These are phyloP conservation scores for Trypoxylus dichotomus DNA, from an alignment of 1,140 invertebrate species.

Conservation along the genomic window DNA sequence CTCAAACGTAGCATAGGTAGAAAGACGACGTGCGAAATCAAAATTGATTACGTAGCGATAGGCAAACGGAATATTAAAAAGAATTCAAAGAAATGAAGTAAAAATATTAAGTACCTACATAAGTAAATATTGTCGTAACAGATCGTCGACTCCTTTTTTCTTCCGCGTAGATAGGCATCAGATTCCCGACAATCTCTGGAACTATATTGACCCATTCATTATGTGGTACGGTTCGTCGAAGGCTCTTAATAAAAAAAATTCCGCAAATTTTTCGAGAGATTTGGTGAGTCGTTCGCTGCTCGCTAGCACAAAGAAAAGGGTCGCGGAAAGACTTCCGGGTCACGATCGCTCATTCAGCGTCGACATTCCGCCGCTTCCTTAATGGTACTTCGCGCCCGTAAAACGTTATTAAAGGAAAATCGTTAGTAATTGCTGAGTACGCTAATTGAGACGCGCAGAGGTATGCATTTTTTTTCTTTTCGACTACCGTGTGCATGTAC, in stretches of 20 bases:
- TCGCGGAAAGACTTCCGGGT: background rate
- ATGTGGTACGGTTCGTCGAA: background rate
- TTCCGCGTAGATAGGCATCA: background rate
- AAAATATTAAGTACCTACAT: background rate
- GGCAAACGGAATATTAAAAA: no score
- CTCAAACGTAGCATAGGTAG: no score
- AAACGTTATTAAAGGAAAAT: background rate
- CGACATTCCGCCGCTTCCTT: background rate
- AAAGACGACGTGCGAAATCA: no score
- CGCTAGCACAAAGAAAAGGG: background rate
- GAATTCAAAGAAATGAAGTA: no score
- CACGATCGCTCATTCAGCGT: background rate
- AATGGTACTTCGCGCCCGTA: background rate
- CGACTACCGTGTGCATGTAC: no score
- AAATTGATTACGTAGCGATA: no score
- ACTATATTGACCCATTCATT: background rate
- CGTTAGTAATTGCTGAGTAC: background rate
- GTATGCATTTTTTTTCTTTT: no score
- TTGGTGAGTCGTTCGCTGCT: background rate
- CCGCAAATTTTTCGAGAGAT: background rate
- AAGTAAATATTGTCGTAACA: background rate
- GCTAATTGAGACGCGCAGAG: background rate
- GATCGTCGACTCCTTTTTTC: background rate
- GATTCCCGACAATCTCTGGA: background rate
- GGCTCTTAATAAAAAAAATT: background rate